Base-by-base conservation (phyloP, 2,888 invertebrate genomes). In the Eumerus sabulonum region DNA sequence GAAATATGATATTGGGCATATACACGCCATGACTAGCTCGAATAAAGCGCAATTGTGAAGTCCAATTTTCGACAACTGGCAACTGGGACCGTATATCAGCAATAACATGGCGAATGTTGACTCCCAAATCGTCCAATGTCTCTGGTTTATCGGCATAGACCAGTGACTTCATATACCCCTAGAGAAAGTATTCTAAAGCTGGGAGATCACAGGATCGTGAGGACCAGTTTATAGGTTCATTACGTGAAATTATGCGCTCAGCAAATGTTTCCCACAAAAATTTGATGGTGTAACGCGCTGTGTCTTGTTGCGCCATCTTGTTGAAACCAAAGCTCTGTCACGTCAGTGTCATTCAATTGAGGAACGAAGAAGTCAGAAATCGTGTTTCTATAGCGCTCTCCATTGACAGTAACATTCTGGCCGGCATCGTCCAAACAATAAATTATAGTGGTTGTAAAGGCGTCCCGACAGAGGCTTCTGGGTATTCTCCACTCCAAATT, bases 301-400 rank as follows among this genome's bases (percentile, higher is more conserved):
- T 40, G 40, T n/a, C n/a, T n/a, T n/a, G n/a, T 40, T 40, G 11
- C 40, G 40, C 5, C 40, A 40, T 40, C 40, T 40, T 40, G 40
- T 40, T 40, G 40, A 40, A 40, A 40, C n/a, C n/a, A 40, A 11
- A 40, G 40, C 40, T 40, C 40, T n/a, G 11, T 11, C 40, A 40
- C 40, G 11, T n/a, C 40, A 27, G 7, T 27, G 27, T 7, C 27
- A 27, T 27, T 7, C 27, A 27, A 27, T 7, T 27, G 27, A 27
- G 7, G 27, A 27, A 27, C 27, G 27, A 27, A 27, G 27, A 27
- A 27, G 7, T 27, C 27, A 27, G 27, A 27, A 27, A 27, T 27
- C 27, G 7, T 27, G 27, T 27, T 27, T 27, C 27, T 27, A 27
- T 27, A 27, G 27, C 27, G 27, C 27, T 27, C 27, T n/a, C n/a